Conservation (phyloP, 2,797 vertebrate species). For the Myotis findleyi region DNA sequence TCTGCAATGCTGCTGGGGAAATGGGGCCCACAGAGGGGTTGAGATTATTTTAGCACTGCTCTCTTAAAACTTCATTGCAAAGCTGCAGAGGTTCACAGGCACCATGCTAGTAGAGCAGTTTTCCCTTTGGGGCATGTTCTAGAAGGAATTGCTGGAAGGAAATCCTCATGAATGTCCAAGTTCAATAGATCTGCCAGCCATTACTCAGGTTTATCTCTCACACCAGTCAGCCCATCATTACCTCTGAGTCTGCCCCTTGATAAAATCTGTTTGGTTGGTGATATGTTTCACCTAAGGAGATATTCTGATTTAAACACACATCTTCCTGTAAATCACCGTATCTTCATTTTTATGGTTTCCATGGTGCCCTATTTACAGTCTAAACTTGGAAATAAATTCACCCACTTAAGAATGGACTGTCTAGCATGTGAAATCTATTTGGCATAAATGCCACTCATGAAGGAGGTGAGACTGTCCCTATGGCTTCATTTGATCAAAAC, state of each 20-base stretch:
- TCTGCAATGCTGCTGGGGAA: background rate
- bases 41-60: background rate
- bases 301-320: slow-evolving; percentile 77
- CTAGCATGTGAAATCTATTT: slow-evolving; percentile 65
- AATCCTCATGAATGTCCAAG: slow-evolving; percentile 75
- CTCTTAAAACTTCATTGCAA: slow-evolving; percentile 44
- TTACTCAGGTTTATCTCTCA: slow-evolving; percentile 76
- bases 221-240: slow-evolving; percentile 67
- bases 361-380: slow-evolving; percentile 70
- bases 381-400: slow-evolving; percentile 76
- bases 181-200: slow-evolving; percentile 75
- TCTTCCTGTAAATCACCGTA: slow-evolving; percentile 75
- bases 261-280: slow-evolving; percentile 75
- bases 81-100: slow-evolving; percentile 6
- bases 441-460: slow-evolving; percentile 66
- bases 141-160: slow-evolving; percentile 74
- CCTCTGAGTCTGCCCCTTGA: slow-evolving; percentile 75
- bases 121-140: slow-evolving; percentile 66
- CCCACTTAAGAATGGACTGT: slow-evolving; percentile 76
- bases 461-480: background rate
- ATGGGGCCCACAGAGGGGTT: background rate
- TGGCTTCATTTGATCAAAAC: slow-evolving; percentile 48
- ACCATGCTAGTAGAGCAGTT: background rate
- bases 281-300: slow-evolving; percentile 71
- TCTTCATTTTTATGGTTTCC: slow-evolving; percentile 81